A percentile compares a stretch with the other conserved stretches of the same genome.
These are phyloP conservation scores for Actenoides lindsayi DNA, from an alignment of 2,113 vertebrate species.

Conservation along the genomic window DNA sequence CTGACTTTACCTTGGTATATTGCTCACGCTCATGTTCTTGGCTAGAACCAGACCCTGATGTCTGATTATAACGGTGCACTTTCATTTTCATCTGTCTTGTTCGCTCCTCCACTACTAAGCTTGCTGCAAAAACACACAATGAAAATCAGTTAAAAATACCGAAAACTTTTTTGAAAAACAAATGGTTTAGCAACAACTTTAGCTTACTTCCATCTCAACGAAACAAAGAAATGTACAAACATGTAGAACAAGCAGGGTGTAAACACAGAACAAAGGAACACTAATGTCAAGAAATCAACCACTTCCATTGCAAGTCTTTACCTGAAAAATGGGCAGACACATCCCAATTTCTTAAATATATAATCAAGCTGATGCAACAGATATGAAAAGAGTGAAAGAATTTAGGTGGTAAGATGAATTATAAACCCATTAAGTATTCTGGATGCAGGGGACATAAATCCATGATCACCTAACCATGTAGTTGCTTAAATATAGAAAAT, in stretches of 20 bases:
- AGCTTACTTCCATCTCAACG: slow-evolving; percentile 33
- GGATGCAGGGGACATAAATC: neutral
- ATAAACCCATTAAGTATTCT: neutral
- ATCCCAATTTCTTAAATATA: slow-evolving; percentile 15
- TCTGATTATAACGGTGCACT: slow-evolving; percentile 90
- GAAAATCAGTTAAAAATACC: slow-evolving; percentile 73
- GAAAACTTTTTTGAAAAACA: neutral
- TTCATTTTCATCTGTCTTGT: slow-evolving; percentile 93
- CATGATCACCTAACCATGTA: neutral
- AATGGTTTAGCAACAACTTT: slow-evolving; percentile 56
- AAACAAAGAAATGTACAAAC: slow-evolving; percentile 62
- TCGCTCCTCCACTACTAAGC: slow-evolving; percentile 91
- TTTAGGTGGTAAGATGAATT: neutral
- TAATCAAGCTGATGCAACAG: slow-evolving; percentile 28
- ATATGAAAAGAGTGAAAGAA: slow-evolving; percentile 21
- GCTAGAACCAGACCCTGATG: slow-evolving; percentile 91
- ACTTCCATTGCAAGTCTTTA: neutral
- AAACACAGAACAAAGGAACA: slow-evolving; percentile 64
- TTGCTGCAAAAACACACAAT: slow-evolving; percentile 85
- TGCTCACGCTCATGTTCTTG: slow-evolving; percentile 91
- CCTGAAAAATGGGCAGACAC: slow-evolving; percentile 23
- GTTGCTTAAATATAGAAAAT: neutral
- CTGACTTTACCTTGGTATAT: slow-evolving; percentile 83
- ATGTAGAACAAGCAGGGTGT: slow-evolving; percentile 52
- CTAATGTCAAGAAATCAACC: slow-evolving; percentile 47